Conservation (phyloP, 2,797 vertebrate species). For the Notamacropus eugenii region DNA sequence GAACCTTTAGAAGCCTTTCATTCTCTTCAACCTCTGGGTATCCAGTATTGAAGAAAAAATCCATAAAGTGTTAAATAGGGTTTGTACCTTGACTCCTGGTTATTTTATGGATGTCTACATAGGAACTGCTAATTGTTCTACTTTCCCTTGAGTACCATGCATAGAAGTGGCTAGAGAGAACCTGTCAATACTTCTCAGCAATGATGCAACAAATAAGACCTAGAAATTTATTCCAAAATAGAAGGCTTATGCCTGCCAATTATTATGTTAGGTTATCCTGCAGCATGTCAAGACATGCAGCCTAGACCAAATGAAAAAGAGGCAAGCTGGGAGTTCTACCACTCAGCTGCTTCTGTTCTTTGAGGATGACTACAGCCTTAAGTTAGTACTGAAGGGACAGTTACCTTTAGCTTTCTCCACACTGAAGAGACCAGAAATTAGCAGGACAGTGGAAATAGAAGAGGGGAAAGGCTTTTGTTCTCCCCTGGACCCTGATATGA, state of each 20-base stretch:
- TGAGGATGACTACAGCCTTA: background rate
- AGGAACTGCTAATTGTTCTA: background rate
- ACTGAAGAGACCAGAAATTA: background rate
- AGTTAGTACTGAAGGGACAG: background rate
- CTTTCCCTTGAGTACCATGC: background rate
- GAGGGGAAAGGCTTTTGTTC: background rate
- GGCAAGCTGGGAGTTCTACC: background rate
- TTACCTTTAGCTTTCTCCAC: background rate
- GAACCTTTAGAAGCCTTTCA: background rate
- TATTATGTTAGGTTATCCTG: background rate
- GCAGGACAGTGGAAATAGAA: background rate
- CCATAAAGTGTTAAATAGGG: background rate
- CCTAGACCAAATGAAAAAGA: background rate
- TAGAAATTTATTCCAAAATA: background rate
- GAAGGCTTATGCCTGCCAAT: background rate
- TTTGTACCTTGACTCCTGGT: background rate
- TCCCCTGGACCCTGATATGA: background rate
- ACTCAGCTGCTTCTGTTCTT: background rate
- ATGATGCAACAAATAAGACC: background rate
- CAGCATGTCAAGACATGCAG: background rate
- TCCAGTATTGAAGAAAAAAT: background rate
- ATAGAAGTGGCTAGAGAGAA: background rate
- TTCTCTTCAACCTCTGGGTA: background rate
- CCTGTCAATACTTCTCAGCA: background rate
- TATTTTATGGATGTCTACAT: background rate